Base-by-base conservation (phyloP, 2,888 invertebrate genomes). In the Metacarcinus magister region DNA sequence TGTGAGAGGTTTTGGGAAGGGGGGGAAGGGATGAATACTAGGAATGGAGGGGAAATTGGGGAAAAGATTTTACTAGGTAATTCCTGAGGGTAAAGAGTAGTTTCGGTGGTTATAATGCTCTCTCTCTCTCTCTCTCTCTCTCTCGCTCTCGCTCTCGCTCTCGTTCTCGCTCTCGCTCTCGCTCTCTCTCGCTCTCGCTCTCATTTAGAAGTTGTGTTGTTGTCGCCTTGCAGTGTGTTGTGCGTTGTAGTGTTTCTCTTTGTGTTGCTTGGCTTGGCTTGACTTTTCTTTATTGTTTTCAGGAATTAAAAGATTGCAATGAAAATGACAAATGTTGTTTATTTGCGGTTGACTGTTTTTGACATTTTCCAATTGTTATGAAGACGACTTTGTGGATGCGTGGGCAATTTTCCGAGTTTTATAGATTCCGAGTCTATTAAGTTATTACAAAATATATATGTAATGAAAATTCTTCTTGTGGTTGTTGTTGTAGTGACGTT, bases 11-110 rank as follows among this genome's bases (percentile, higher is more conserved):
- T 67, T 67, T 67, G 67, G 23, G 67, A 67, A 16, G 54, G 16
- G 8, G 54, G 10, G 16, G n/a, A 67, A 67, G n/a, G n/a, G n/a
- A n/a, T 2, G 67, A n/a, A n/a, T n/a, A n/a, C 67, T 67, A n/a
- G n/a, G 23, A 67, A n/a, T 23, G n/a, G 67, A 67, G 67, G 7
- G 67, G 67, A n/a, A 67, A n/a, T n/a, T 19, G 67, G n/a, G 23
- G 67, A 67, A n/a, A n/a, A 67, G n/a, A 67, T 67, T 67, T 67
- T 67, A 67, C 67, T n/a, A 7, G 67, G 67, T 67, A 67, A n/a
- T 23, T 67, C 23, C 19, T 67, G n/a, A 23, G n/a, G 23, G n/a
- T 67, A 7, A 67, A 67, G 67, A 67, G 54, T 54, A 54, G 54
- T 54, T 54, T 54, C 3, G 54, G 10, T 54, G 67, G 67, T 67